Conservation (phyloP, 2,797 vertebrate species). For the Arnoldichthys spilopterus region DNA sequence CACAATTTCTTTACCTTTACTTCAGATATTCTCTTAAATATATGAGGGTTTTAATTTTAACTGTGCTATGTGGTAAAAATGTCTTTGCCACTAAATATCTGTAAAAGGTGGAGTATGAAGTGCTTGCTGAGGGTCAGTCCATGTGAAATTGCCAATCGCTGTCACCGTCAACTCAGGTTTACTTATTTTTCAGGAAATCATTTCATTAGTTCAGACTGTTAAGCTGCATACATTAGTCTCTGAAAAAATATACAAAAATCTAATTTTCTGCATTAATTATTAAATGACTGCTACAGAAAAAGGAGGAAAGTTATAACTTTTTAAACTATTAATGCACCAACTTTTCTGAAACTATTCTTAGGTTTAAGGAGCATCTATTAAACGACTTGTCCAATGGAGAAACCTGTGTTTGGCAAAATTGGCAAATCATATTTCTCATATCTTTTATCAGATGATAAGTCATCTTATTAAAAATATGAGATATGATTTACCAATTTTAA, state of each 20-base stretch:
- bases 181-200: background rate
- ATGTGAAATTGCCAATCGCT: background rate
- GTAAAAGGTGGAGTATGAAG: constrained; percentile 18
- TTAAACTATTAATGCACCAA: too few relatives aligned
- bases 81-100: too few relatives aligned
- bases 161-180: background rate
- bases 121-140: constrained; percentile 55
- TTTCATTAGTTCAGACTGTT: background rate
- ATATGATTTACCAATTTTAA: too few relatives aligned
- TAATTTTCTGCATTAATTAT: too few relatives aligned
- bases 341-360: background rate
- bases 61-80: background rate
- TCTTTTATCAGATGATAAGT: too few relatives aligned
- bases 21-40: background rate
- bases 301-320: too few relatives aligned
- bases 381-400: background rate
- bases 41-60: constrained; percentile 26
- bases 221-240: too few relatives aligned
- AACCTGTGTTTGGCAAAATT: too few relatives aligned
- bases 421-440: too few relatives aligned
- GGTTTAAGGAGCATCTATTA: background rate
- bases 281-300: background rate
- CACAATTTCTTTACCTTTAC: background rate
- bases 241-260: too few relatives aligned
- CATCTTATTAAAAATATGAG: too few relatives aligned